phyloP scores from a whole-genome alignment of 2,113 vertebrate genomes.

The Pituophis catenifer region DNA sequence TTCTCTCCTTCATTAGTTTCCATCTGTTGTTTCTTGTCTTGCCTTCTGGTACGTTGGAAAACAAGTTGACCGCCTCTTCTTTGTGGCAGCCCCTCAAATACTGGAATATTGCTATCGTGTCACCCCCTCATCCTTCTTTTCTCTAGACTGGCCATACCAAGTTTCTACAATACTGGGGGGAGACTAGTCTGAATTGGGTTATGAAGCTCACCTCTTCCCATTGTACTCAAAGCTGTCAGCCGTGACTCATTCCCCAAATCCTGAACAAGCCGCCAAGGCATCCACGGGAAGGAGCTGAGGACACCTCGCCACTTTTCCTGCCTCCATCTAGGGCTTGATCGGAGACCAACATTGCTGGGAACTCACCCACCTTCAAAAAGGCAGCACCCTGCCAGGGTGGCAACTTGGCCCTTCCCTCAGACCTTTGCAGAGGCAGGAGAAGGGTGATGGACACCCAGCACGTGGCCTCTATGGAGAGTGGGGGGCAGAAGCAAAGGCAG shows the following conservation, averaged over 20 bases:
- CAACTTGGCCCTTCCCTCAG: conserved; percentile 73
- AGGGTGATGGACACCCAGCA: conserved; percentile 65
- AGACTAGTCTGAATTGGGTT: conserved; percentile 81
- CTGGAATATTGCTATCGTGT: too few relatives aligned
- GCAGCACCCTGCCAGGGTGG: conserved; percentile 74
- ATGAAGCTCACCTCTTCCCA: conserved; percentile 77
- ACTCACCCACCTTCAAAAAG: conserved; percentile 76
- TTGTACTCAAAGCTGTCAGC: conserved; percentile 70
- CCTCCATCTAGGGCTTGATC: conserved; percentile 48
- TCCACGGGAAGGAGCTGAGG: conserved; percentile 24
- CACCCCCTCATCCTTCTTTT: too few relatives aligned
- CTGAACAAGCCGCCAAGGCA: conserved; percentile 40
- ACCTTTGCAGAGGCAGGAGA: conserved; percentile 61
- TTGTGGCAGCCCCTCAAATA: too few relatives aligned
- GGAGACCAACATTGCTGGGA: conserved; percentile 68
- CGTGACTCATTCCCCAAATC: conserved; percentile 70
- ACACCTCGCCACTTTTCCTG: background rate
- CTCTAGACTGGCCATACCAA: too few relatives aligned
- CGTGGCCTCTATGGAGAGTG: conserved; percentile 64
- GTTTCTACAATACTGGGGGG: conserved; percentile 46
- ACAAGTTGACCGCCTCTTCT: too few relatives aligned
- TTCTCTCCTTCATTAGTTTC: too few relatives aligned
- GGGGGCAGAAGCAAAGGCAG: too few relatives aligned
- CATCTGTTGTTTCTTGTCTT: too few relatives aligned
- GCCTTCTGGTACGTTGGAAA: too few relatives aligned